Conservation (phyloP, 2,113 vertebrate genomes). For the Scopus umbretta region DNA sequence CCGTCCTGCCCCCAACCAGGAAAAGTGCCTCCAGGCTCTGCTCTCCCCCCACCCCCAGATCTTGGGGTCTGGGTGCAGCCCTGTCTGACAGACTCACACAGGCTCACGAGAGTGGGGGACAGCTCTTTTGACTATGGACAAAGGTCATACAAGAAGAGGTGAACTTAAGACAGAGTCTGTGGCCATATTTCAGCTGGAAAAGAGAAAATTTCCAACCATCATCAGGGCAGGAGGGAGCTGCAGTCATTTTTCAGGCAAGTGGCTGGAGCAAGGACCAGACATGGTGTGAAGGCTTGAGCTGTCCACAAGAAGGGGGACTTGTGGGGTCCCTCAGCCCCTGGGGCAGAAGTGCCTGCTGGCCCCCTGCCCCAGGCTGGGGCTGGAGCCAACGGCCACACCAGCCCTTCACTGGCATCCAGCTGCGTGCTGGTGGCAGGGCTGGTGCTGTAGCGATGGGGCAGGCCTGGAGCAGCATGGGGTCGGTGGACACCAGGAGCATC, state of each 20-base stretch:
- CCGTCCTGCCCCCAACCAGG: not conserved
- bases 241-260: not conserved
- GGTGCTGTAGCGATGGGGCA: not conserved
- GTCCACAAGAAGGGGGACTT: not conserved
- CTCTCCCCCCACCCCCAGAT: not conserved
- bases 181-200: not conserved
- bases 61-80: not conserved
- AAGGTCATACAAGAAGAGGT: not conserved
- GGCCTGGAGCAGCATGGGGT: rapidly evolving
- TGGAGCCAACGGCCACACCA: rapidly evolving
- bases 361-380: not conserved
- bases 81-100: not conserved
- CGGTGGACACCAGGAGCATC: rapidly evolving
- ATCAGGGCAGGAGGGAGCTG: not conserved
- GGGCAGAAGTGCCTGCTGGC: not conserved
- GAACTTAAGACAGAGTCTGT: not conserved
- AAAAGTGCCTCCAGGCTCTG: not conserved
- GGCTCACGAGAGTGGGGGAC: not conserved
- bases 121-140: not conserved
- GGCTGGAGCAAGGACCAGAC: not conserved
- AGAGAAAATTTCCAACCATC: not conserved
- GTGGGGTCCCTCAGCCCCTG: rapidly evolving
- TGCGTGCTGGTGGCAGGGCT: not conserved
- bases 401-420: rapidly evolving
- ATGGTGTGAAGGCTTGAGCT: not conserved